Percentiles rank a stretch among this genome's conserved stretches.
Conservation (phyloP, 2,797 vertebrate species). For the Oophaga sylvatica region DNA sequence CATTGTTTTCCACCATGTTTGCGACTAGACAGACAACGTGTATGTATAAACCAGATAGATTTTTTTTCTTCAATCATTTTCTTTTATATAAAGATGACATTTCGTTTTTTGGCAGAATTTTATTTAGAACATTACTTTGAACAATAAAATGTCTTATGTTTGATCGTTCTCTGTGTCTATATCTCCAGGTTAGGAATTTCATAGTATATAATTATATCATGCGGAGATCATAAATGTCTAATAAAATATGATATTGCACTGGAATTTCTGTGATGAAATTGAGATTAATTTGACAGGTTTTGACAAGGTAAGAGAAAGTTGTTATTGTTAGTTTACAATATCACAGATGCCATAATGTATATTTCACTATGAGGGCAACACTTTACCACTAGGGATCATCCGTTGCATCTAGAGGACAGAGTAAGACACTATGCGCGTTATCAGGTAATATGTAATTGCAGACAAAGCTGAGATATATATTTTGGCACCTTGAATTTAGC, state of each 20-base stretch:
- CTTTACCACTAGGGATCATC: neutral
- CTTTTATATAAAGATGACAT: conserved; percentile 35
- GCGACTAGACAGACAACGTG: neutral
- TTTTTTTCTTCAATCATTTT: conserved; percentile 22
- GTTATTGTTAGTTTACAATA: conserved; percentile 40
- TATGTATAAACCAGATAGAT: conserved; percentile 12
- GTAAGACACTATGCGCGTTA: neutral
- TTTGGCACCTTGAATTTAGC: neutral
- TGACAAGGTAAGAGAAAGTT: conserved; percentile 22
- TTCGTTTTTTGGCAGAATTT: conserved; percentile 25
- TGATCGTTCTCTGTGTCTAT: conserved; percentile 17
- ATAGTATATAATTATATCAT: conserved; percentile 40
- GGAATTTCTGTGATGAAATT: conserved; percentile 33
- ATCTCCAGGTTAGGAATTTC: conserved; percentile 9
- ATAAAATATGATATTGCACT: conserved; percentile 34
- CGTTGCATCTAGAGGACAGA: neutral
- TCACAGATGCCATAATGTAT: conserved; percentile 13
- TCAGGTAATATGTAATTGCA: neutral
- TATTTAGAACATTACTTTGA: conserved; percentile 31
- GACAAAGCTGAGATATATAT: neutral
- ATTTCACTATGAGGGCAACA: neutral
- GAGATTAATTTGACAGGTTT: conserved; percentile 39
- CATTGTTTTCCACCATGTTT: neutral
- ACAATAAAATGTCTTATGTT: conserved; percentile 15
- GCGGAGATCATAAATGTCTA: conserved; percentile 43